Evolutionary conservation across 2,888 invertebrate species (phyloP), one percentile per base, ranked within the genome.

Genomic region (Lymantria monacha): DNA sequence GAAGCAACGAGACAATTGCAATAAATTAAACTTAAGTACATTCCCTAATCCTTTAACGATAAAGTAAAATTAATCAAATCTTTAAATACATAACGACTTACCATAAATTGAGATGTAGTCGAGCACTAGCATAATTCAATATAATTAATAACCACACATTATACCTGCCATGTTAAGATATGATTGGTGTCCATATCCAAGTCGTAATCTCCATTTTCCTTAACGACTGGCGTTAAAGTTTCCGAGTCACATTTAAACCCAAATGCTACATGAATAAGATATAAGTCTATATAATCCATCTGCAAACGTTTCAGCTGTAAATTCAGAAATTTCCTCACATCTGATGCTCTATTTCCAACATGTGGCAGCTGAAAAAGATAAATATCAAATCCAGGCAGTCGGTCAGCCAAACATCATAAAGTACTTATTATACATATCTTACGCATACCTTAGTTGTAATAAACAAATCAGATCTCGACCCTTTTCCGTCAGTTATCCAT

Each of bases 201-300:
- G 49, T 88, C 81, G 62, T 93, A 93, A 42, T 91, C 86, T 9
- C 95, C 95, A 72, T 93, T 92, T 44, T 92, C 89, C 51, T 93
- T 92, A 1, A 87, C 77, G 3, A 92, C 78, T 0, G 95, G 93
- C 14, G 93, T 91, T 36, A 92, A 82, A 8, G 87, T 91, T 11
- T 85, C 79, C 40, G 92, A 84, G 65, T 94, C 91, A 63, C 92
- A 92, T 46, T 83, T 74, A 64, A 95, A 93, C 7, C 94, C 94
- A 70, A 96, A 94, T 0, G 96, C 96, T 81, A 94, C 94, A 70
- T 97, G 97, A 53, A 96, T 92, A 30, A 97, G 89, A 73, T 96
- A 96, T 61, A 97, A 91, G 69, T 97, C 96, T 1, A 97, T 87
- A 74, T 96, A 96, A 56, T 92, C 91, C 58, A 95, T 76, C 59